Percentiles rank a stretch among this genome's conserved stretches.
Evolutionary conservation across 1,140 invertebrate species (phyloP).

Genomic region (Achatina immaculata): DNA sequence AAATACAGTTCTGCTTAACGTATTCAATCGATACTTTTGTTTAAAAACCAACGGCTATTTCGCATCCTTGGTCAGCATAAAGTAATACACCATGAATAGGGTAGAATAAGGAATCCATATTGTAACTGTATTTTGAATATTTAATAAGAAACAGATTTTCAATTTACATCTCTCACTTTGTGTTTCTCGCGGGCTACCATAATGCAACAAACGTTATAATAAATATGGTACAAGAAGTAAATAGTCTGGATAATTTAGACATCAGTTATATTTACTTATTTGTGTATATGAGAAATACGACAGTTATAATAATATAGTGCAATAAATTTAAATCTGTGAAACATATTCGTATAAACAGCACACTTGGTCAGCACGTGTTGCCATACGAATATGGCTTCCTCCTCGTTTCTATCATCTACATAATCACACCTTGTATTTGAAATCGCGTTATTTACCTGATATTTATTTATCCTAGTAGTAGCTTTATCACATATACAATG

Average conservation of each 20-base stretch:
- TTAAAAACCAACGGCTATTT: neutral
- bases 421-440: neutral
- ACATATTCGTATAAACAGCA: too few species aligned
- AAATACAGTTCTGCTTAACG: neutral
- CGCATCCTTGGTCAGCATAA: neutral
- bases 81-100: neutral
- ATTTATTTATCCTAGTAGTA: too few species aligned
- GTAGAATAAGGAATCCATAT: neutral
- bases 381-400: constrained; percentile 3
- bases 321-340: too few species aligned
- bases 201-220: too few species aligned
- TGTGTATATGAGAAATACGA: too few species aligned
- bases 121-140: neutral
- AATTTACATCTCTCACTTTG: neutral
- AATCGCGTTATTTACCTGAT: too few species aligned
- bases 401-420: neutral
- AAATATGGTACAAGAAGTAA: too few species aligned
- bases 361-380: neutral
- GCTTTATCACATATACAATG: too few species aligned
- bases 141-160: neutral
- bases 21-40: neutral
- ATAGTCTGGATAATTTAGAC: too few species aligned
- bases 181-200: constrained; percentile 5
- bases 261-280: too few species aligned
- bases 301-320: too few species aligned